Evolutionary conservation across 2,113 vertebrate genomes (phyloP).

Genomic region (Cricetomys ansorgei): DNA sequence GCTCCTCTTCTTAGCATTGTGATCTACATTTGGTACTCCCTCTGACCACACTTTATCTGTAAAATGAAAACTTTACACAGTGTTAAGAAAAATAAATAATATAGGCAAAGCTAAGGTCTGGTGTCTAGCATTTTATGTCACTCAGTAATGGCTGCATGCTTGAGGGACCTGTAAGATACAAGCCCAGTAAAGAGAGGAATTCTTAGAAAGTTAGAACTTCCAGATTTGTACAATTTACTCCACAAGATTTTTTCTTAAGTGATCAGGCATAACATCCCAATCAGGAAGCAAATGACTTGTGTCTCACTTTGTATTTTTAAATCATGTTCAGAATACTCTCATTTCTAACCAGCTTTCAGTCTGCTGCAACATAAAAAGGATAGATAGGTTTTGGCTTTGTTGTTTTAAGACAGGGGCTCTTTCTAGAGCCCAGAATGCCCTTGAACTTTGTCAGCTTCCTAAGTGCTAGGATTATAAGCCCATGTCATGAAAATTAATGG

Average conservation of each 20-base stretch:
- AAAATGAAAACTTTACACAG: background rate
- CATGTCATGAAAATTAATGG: background rate
- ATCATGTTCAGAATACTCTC: background rate
- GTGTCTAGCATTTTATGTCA: background rate
- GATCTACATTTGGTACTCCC: background rate
- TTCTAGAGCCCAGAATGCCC: background rate
- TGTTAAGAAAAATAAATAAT: background rate
- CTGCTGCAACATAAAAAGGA: background rate
- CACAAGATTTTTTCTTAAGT: background rate
- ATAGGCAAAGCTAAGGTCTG: background rate
- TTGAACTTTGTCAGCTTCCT: background rate
- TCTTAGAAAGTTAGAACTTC: background rate
- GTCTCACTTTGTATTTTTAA: background rate
- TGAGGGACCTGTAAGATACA: background rate
- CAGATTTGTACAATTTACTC: background rate
- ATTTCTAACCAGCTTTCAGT: background rate
- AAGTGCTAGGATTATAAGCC: background rate
- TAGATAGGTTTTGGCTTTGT: background rate
- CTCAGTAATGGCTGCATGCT: rapidly evolving
- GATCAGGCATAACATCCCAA: background rate
- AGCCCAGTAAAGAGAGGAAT: background rate
- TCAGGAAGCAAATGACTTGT: background rate
- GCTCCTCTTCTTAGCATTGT: background rate
- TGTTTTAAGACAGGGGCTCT: background rate
- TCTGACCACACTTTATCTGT: background rate